phyloP scores from a whole-genome alignment of 92 coral and sea anemone genomes.

The Epizoanthus stellaris region DNA sequence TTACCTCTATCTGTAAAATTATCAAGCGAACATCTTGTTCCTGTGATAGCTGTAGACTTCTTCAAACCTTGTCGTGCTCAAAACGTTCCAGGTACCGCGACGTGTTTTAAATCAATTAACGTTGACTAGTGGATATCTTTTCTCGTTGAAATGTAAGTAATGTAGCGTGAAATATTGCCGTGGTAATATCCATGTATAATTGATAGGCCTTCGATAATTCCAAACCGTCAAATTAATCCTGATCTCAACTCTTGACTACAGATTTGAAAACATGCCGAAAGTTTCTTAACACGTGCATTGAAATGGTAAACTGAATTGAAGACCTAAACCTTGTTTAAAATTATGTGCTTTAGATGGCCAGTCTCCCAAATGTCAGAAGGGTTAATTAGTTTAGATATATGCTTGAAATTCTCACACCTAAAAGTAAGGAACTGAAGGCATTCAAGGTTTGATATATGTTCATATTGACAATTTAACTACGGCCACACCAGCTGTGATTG shows the following conservation, averaged over 20 bases:
- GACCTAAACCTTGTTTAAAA: not conserved
- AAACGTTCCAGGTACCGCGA: too few species aligned
- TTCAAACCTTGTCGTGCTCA: too few species aligned
- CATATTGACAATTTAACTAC: not conserved
- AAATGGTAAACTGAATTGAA: not conserved
- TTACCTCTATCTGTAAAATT: too few species aligned
- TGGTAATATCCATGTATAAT: conserved; percentile 6
- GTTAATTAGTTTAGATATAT: conserved; percentile 6
- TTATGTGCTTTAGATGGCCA: not conserved
- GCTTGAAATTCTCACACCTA: not conserved
- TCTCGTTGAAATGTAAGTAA: too few species aligned
- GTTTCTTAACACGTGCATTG: not conserved
- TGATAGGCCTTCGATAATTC: not conserved
- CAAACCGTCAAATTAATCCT: not conserved
- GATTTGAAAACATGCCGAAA: not conserved
- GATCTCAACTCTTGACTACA: not conserved
- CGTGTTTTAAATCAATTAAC: too few species aligned
- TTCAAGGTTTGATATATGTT: not conserved
- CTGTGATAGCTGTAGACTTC: too few species aligned
- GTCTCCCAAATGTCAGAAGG: not conserved
- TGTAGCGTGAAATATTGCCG: too few species aligned
- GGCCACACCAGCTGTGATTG: conserved; percentile 18
- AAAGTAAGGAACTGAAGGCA: not conserved
- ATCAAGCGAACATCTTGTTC: too few species aligned
- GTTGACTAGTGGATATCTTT: too few species aligned